Percentiles rank a stretch among this genome's conserved stretches.
phyloP scores from a whole-genome alignment of 2,797 vertebrate genomes.

The Eurystomus glaucurus region DNA sequence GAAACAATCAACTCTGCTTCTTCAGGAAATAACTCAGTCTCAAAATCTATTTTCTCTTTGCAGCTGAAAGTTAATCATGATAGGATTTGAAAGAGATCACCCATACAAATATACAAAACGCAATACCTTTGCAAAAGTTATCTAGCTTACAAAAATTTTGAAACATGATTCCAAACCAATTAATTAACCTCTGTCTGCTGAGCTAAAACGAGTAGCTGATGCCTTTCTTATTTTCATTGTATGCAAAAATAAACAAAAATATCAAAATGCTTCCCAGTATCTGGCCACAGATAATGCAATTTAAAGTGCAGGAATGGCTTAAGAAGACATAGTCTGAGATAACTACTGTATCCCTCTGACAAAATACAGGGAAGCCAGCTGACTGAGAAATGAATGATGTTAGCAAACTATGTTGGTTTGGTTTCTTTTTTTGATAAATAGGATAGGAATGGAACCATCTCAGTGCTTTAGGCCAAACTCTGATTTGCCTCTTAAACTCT shows the following conservation, averaged over 20 bases:
- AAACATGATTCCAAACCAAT: not conserved
- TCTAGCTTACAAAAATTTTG: not conserved
- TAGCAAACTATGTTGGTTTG: rapidly evolving
- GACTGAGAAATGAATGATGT: not conserved
- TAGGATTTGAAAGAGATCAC: not conserved
- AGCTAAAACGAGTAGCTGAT: not conserved
- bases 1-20: not conserved
- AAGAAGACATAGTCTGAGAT: not conserved
- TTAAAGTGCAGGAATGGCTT: not conserved
- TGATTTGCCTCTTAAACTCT: not conserved
- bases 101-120: not conserved
- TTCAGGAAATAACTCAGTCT: not conserved
- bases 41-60: not conserved
- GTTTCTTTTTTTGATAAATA: not conserved
- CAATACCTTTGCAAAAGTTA: not conserved
- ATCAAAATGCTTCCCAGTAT: not conserved
- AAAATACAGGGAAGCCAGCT: not conserved
- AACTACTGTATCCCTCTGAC: not conserved
- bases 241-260: not conserved
- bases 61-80: not conserved
- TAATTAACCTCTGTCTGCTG: not conserved
- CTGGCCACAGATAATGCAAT: not conserved
- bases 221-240: not conserved
- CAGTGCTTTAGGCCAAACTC: not conserved
- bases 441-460: not conserved